Conservation (phyloP, 2,113 vertebrate species). For the Leucopsar rothschildi region DNA sequence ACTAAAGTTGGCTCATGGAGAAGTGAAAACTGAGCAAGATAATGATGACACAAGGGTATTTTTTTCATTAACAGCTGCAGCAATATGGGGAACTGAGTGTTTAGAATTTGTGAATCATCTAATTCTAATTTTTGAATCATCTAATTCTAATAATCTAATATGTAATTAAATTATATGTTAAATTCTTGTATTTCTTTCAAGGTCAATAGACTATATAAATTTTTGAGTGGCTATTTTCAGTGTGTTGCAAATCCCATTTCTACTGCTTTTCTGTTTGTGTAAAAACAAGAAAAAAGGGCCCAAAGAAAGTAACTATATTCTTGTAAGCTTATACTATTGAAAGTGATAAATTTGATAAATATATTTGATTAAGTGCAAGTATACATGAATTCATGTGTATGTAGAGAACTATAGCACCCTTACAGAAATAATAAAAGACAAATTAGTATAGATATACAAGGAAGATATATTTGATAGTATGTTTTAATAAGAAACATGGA, state of each 20-base stretch:
- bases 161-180: neutral
- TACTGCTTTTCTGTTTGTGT: neutral
- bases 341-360: neutral
- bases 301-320: neutral
- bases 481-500: neutral
- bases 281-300: neutral
- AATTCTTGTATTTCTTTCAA: neutral
- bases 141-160: neutral
- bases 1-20: neutral
- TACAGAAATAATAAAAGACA: neutral
- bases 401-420: neutral
- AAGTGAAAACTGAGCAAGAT: conserved; percentile 1
- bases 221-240: neutral
- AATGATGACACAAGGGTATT: neutral
- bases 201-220: neutral
- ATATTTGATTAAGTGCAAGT: neutral
- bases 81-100: neutral
- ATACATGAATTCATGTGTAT: neutral
- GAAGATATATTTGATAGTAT: neutral
- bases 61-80: neutral
- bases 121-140: neutral
- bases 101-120: neutral
- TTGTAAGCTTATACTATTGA: neutral
- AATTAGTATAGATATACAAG: neutral
- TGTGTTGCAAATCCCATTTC: neutral